A percentile compares a stretch with the other conserved stretches of the same genome.
Conservation (phyloP, 2,113 vertebrate genomes). For the Cryptomyrus ogoouensis region DNA sequence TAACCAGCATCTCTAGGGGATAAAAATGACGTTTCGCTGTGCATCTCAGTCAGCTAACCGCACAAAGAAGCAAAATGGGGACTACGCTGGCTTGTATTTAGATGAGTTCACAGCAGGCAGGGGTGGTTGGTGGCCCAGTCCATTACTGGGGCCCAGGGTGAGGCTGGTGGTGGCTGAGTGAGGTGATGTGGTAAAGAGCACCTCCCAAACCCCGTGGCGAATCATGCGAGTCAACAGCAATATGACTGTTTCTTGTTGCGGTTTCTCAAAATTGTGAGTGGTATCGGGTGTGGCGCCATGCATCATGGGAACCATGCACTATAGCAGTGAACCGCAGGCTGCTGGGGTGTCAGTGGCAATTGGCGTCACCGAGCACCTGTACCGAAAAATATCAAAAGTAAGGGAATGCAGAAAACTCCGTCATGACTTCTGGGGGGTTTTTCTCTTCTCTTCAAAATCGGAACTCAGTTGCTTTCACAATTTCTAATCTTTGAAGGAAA, state of each 20-base stretch:
- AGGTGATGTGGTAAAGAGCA: slow-evolving; percentile 52
- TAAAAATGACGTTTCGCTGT: slow-evolving; percentile 40
- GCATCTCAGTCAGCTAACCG: slow-evolving; percentile 54
- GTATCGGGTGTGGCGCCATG: slow-evolving; percentile 56
- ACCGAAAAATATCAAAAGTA: background rate
- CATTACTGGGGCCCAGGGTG: slow-evolving; percentile 47
- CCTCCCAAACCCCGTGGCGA: slow-evolving; percentile 43
- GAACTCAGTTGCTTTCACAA: background rate
- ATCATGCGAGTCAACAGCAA: slow-evolving; percentile 65
- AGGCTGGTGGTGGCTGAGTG: slow-evolving; percentile 38
- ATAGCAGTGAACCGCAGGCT: slow-evolving; percentile 30
- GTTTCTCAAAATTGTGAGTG: slow-evolving; percentile 55
- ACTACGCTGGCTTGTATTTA: slow-evolving; percentile 9
- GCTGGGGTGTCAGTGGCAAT: slow-evolving; percentile 24
- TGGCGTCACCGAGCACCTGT: slow-evolving; percentile 25
- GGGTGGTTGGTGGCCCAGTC: slow-evolving; percentile 25
- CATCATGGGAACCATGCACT: slow-evolving; percentile 52
- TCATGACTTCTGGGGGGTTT: background rate
- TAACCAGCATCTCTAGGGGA: background rate
- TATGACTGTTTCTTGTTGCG: slow-evolving; percentile 69
- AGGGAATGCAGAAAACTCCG: background rate
- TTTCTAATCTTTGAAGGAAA: background rate
- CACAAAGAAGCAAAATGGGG: slow-evolving; percentile 43
- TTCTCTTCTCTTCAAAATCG: background rate
- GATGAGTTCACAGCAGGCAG: slow-evolving; percentile 31